Percentiles rank a stretch among this genome's conserved stretches.
Conservation (phyloP, 2,113 vertebrate species). For the Syrmaticus mikado region DNA sequence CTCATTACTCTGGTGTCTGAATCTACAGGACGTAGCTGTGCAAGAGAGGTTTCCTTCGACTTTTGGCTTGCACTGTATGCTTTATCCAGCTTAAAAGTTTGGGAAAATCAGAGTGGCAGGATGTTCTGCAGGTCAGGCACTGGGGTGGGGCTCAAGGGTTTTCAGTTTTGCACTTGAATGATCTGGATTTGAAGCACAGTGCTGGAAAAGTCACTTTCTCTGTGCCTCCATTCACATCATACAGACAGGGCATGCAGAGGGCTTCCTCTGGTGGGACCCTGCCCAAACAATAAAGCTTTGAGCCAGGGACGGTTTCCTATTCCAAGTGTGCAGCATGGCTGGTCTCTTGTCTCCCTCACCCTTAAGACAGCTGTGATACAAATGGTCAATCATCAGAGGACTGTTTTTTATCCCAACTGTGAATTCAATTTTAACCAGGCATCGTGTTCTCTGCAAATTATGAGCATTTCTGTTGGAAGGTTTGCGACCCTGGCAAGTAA, state of each 20-base stretch:
- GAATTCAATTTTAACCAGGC: neutral
- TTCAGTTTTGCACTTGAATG: neutral
- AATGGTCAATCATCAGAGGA: neutral
- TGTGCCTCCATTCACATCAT: neutral
- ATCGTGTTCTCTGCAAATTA: neutral
- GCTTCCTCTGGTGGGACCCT: neutral
- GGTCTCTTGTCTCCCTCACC: neutral
- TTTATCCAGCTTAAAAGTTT: neutral
- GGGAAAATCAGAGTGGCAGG: neutral
- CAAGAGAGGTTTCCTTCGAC: neutral
- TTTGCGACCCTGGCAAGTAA: neutral
- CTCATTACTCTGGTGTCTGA: neutral
- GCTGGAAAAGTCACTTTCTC: neutral
- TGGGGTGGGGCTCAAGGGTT: neutral
- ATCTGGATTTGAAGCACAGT: neutral
- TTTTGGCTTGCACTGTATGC: neutral
- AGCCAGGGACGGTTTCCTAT: neutral
- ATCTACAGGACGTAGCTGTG: neutral
- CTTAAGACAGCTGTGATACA: conserved; percentile 8
- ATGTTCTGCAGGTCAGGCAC: neutral
- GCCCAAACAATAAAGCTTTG: neutral
- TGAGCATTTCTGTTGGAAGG: neutral
- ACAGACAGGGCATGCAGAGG: neutral
- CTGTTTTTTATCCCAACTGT: neutral
- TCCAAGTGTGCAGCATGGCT: neutral